These are phyloP conservation scores for Anoplolepis gracilipes DNA, from an alignment of 1,140 invertebrate species.

Conservation along the genomic window DNA sequence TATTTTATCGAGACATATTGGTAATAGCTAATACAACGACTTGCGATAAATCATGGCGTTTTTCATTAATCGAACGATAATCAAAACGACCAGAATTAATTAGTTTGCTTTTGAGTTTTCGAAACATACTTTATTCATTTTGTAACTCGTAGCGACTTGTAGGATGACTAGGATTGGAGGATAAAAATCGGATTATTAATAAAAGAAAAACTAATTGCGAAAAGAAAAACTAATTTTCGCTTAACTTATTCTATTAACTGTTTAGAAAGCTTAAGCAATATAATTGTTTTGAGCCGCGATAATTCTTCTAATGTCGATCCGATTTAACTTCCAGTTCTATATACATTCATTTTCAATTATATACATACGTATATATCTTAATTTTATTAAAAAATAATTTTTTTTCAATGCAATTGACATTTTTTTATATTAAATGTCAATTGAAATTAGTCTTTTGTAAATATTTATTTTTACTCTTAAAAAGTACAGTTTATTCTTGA, in stretches of 20 bases:
- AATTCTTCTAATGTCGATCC: not conserved
- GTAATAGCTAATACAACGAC: slow-evolving; percentile 60
- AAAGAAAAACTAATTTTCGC: no score
- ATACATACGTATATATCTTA: not conserved
- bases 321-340: not conserved
- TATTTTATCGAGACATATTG: slow-evolving; percentile 59
- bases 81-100: slow-evolving; percentile 9
- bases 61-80: slow-evolving; percentile 18
- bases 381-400: slow-evolving; percentile 2
- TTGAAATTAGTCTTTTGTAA: not conserved
- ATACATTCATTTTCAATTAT: not conserved
- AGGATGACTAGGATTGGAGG: not conserved
- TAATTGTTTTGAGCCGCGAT: not conserved
- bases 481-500: not conserved
- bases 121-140: not conserved
- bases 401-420: slow-evolving; percentile 21
- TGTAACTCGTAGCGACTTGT: not conserved
- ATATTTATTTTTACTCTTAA: no score
- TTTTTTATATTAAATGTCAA: slow-evolving; percentile 4
- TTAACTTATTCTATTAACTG: not conserved
- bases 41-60: slow-evolving; percentile 52
- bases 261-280: not conserved
- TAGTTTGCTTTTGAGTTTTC: not conserved
- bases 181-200: slow-evolving; percentile 10
- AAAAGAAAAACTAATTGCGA: not conserved